A percentile compares a stretch with the other conserved stretches of the same genome.
Evolutionary conservation across 2,888 invertebrate genomes (phyloP).

Genomic region (Pterostichus niger): DNA sequence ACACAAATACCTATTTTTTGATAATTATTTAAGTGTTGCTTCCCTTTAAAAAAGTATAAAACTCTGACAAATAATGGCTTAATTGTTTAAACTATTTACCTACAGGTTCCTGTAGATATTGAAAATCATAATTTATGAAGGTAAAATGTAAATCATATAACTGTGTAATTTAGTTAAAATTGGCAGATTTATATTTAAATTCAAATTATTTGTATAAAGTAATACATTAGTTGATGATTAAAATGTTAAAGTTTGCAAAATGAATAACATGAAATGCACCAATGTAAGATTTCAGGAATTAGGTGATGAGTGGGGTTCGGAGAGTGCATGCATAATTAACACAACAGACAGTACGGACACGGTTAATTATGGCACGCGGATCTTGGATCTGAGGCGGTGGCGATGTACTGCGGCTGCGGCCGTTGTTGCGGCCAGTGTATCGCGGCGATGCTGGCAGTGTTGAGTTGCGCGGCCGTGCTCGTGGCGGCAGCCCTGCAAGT

Average conservation of each 20-base stretch:
- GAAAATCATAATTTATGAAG: too few relatives aligned
- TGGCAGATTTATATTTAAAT: too few relatives aligned
- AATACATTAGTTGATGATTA: neutral
- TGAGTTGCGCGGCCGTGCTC: slow-evolving; percentile 4
- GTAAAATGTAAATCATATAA: too few relatives aligned
- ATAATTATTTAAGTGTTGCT: too few relatives aligned
- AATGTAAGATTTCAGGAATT: slow-evolving; percentile 18
- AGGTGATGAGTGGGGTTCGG: neutral
- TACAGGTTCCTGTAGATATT: too few relatives aligned
- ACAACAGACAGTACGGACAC: neutral
- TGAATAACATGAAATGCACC: neutral
- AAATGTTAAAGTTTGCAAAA: neutral
- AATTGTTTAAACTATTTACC: too few relatives aligned
- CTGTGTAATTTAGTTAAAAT: too few relatives aligned
- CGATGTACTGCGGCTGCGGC: slow-evolving; percentile 20
- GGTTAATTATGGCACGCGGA: slow-evolving; percentile 37
- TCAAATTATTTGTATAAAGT: too few relatives aligned
- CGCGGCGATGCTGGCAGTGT: slow-evolving; percentile 32
- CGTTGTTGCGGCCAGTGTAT: slow-evolving; percentile 11
- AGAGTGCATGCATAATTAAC: slow-evolving; percentile 26
- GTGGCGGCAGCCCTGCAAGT: slow-evolving; percentile 44
- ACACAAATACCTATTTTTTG: too few relatives aligned
- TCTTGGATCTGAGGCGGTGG: slow-evolving; percentile 11
- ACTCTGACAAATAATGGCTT: too few relatives aligned
- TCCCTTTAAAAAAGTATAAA: too few relatives aligned